These are phyloP conservation scores for Temnothorax unifasciatus DNA, from an alignment of 2,888 invertebrate genomes.

Conservation along the genomic window DNA sequence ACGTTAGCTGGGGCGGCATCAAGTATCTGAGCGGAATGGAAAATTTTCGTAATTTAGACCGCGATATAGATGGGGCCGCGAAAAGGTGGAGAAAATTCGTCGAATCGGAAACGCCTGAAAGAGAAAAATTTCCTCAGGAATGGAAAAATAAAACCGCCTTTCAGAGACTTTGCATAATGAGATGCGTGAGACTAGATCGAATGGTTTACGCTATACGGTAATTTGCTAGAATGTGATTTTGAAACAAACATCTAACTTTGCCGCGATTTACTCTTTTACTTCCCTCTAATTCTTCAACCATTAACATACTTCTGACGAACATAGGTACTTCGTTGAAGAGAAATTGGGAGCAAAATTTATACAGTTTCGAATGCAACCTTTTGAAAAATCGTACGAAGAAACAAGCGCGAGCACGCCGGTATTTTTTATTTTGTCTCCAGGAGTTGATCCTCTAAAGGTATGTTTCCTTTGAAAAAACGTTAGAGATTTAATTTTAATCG, in stretches of 20 bases:
- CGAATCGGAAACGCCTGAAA: slow-evolving; percentile 96
- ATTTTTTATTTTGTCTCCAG: slow-evolving; percentile 97
- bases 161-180: slow-evolving; percentile 96
- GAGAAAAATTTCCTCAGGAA: slow-evolving; percentile 97
- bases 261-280: background rate
- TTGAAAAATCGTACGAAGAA: slow-evolving; percentile 95
- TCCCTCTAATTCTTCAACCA: background rate
- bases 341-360: slow-evolving; percentile 94
- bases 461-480: background rate
- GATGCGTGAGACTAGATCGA: slow-evolving; percentile 95
- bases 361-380: slow-evolving; percentile 92
- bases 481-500: background rate
- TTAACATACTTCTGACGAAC: background rate
- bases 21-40: slow-evolving; percentile 92
- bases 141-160: slow-evolving; percentile 96
- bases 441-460: slow-evolving; percentile 96
- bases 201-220: slow-evolving; percentile 97
- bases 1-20: slow-evolving; percentile 94
- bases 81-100: slow-evolving; percentile 98
- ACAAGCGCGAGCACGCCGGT: slow-evolving; percentile 94
- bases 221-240: background rate
- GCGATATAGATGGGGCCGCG: slow-evolving; percentile 96
- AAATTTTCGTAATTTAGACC: slow-evolving; percentile 94
- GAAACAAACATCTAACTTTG: background rate
- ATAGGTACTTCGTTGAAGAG: slow-evolving; percentile 94